Evolutionary conservation across 2,888 invertebrate species (phyloP).

Genomic region (Cyclophora albipunctata): DNA sequence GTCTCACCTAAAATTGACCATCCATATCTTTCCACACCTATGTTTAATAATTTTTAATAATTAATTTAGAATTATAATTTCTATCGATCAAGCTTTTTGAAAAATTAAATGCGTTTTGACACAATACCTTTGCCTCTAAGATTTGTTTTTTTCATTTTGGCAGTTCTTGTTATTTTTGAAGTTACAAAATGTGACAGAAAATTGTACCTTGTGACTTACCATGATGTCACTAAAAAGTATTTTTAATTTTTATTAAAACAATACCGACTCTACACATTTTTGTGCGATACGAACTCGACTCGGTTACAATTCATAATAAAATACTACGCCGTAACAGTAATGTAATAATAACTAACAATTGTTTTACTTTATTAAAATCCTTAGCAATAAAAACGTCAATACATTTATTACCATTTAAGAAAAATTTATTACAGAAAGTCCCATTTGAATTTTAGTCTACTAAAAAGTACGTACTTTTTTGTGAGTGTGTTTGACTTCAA

Average conservation of each 20-base stretch:
- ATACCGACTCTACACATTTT: constrained; percentile 43
- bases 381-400: constrained; percentile 52
- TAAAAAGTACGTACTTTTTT: too few species aligned
- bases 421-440: constrained; percentile 14
- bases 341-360: constrained; percentile 33
- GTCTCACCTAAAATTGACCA: constrained; percentile 60
- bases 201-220: too few species aligned
- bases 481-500: too few species aligned
- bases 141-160: constrained; percentile 32
- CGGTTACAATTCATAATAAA: constrained; percentile 24
- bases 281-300: constrained; percentile 68
- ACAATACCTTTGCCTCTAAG: constrained; percentile 25
- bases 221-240: too few species aligned
- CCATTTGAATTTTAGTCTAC: constrained; percentile 4
- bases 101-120: constrained; percentile 36
- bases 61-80: constrained; percentile 53
- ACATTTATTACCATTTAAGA: constrained; percentile 15
- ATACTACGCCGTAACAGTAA: constrained; percentile 56
- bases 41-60: constrained; percentile 20
- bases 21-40: constrained; percentile 24
- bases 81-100: constrained; percentile 20
- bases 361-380: constrained; percentile 24
- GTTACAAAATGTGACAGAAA: too few species aligned
- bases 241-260: too few species aligned
- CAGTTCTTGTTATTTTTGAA: constrained; percentile 25